Percentiles rank a stretch among this genome's conserved stretches.
phyloP scores from a whole-genome alignment of 1,140 invertebrate genomes.

The Protaetia brevitarsis region DNA sequence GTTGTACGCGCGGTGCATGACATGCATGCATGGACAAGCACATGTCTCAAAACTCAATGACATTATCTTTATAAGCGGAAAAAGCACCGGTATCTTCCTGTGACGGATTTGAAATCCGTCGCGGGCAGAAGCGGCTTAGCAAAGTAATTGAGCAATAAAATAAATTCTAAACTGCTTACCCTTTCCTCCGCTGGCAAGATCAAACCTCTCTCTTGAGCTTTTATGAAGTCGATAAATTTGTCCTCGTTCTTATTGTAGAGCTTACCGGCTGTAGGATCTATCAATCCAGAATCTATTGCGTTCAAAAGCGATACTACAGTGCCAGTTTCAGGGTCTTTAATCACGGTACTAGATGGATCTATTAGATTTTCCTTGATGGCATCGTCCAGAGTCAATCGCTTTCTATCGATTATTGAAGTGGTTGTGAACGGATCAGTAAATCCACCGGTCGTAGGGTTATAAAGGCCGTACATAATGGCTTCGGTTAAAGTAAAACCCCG shows the following conservation, averaged over 20 bases:
- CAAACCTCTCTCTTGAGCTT: constrained; percentile 83
- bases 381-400: constrained; percentile 70
- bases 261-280: constrained; percentile 72
- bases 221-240: constrained; percentile 73
- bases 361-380: constrained; percentile 75
- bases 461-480: constrained; percentile 77
- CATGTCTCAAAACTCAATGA: neutral
- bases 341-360: constrained; percentile 78
- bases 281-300: constrained; percentile 69
- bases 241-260: constrained; percentile 63
- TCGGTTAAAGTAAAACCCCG: constrained; percentile 77
- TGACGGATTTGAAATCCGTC: neutral
- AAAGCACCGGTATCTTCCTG: neutral
- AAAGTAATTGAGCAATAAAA: neutral
- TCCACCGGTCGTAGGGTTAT: constrained; percentile 73
- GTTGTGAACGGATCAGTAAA: constrained; percentile 77
- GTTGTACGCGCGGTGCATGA: constrained; percentile 1
- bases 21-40: constrained; percentile 17
- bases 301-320: constrained; percentile 73
- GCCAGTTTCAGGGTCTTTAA: constrained; percentile 75
- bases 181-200: constrained; percentile 85
- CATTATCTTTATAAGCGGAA: neutral
- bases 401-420: constrained; percentile 63
- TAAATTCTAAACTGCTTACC: constrained; percentile 74
- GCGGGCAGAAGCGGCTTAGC: neutral